A percentile compares a stretch with the other conserved stretches of the same genome.
phyloP scores from a whole-genome alignment of 2,888 invertebrate genomes.

The Strigamia maritima region DNA sequence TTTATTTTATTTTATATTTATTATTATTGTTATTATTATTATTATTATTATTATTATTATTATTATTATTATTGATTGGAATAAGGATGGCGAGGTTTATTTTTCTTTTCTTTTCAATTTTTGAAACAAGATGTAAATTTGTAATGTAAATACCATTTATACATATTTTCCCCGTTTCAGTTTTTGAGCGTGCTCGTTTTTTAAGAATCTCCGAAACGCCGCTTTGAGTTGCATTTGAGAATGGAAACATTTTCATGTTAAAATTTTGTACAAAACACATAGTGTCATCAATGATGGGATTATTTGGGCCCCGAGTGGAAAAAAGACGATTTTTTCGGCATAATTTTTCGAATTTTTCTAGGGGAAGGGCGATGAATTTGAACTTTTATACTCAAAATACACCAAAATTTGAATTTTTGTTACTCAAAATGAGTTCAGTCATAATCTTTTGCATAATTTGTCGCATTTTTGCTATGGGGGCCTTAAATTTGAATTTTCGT shows the following conservation, averaged over 20 bases:
- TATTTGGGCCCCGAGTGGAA: too few species aligned
- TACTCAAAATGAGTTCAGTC: too few species aligned
- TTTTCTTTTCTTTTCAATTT: background rate
- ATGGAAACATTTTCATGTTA: too few species aligned
- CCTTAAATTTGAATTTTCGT: too few species aligned
- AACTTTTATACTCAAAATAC: too few species aligned
- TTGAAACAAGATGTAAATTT: background rate
- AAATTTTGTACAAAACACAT: too few species aligned
- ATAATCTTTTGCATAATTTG: too few species aligned
- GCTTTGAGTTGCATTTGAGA: background rate
- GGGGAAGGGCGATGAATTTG: too few species aligned
- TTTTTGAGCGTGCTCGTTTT: background rate
- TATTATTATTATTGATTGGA: background rate
- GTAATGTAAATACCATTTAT: background rate
- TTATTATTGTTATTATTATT: background rate
- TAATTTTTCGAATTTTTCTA: background rate
- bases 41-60: background rate
- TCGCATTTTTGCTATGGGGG: too few species aligned
- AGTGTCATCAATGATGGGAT: too few species aligned
- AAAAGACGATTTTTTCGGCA: background rate
- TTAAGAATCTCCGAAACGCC: background rate
- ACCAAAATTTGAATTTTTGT: too few species aligned
- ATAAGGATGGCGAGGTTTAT: slow-evolving; percentile 11
- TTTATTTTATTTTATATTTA: background rate
- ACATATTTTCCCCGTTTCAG: background rate